phyloP scores from a whole-genome alignment of 92 coral and sea anemone genomes.

The Phenganax subtilis region DNA sequence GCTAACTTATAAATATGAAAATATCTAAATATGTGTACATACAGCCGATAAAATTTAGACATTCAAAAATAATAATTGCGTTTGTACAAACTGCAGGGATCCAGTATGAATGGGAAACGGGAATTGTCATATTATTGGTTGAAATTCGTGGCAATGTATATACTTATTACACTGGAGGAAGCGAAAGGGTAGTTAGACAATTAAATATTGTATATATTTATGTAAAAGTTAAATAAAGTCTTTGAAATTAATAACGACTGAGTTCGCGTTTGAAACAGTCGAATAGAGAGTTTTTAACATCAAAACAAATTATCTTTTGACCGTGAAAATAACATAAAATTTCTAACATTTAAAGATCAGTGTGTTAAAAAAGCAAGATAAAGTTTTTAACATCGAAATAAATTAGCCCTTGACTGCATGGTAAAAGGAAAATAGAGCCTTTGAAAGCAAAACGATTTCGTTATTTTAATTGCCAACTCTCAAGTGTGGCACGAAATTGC shows the following conservation, averaged over 20 bases:
- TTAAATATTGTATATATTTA: slow-evolving; percentile 17
- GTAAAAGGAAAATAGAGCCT: too few relatives aligned
- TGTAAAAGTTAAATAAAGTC: neutral
- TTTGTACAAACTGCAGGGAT: neutral
- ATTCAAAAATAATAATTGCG: neutral
- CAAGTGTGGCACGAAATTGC: too few relatives aligned
- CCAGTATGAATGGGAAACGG: neutral
- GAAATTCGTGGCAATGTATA: neutral
- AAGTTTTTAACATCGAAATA: too few relatives aligned
- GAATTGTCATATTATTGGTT: too few relatives aligned
- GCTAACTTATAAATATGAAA: slow-evolving; percentile 13
- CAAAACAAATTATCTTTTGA: too few relatives aligned
- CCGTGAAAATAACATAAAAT: too few relatives aligned
- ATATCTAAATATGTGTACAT: slow-evolving; percentile 29
- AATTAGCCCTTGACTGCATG: too few relatives aligned
- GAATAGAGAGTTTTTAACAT: too few relatives aligned
- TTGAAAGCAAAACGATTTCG: too few relatives aligned
- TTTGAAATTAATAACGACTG: neutral
- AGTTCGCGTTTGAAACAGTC: neutral
- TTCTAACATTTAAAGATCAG: too few relatives aligned
- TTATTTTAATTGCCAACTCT: too few relatives aligned
- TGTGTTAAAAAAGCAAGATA: too few relatives aligned
- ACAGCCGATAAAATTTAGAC: neutral
- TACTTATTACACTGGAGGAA: neutral
- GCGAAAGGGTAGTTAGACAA: neutral